These are phyloP conservation scores for Hypercompe scribonia DNA, from an alignment of 2,888 invertebrate species.

Conservation along the genomic window DNA sequence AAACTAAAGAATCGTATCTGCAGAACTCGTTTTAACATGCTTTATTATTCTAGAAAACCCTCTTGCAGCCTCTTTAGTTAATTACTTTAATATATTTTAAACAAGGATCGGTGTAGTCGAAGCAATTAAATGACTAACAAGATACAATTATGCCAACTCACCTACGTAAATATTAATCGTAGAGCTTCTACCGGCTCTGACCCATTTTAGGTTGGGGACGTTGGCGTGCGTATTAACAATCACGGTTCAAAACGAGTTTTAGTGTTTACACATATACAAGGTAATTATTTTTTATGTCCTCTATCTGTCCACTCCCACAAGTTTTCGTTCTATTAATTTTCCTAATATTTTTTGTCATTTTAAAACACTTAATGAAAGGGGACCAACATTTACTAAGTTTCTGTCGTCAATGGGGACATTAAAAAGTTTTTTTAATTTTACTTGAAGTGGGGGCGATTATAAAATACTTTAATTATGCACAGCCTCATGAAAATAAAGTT, in stretches of 20 bases:
- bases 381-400: constrained; percentile 34
- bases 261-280: constrained; percentile 78
- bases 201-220: constrained; percentile 60
- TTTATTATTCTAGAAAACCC: constrained; percentile 41
- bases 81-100: constrained; percentile 44
- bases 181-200: constrained; percentile 58
- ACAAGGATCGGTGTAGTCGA: constrained; percentile 51
- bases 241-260: constrained; percentile 69
- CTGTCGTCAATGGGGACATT: constrained; percentile 36
- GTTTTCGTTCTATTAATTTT: constrained; percentile 71
- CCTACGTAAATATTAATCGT: constrained; percentile 67
- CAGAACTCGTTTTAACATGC: constrained; percentile 36
- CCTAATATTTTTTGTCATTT: constrained; percentile 62
- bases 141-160: constrained; percentile 65
- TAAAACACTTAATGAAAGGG: constrained; percentile 46
- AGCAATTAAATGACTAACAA: constrained; percentile 58
- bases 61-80: constrained; percentile 47
- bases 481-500: constrained; percentile 45
- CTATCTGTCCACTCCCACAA: constrained; percentile 64
- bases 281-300: constrained; percentile 71
- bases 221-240: constrained; percentile 76
- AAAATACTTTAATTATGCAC: constrained; percentile 32
- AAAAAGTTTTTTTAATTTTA: constrained; percentile 28
- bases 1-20: constrained; percentile 32
- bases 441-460: constrained; percentile 24